Base-by-base conservation (phyloP, 1,140 invertebrate genomes). In the Lasioglossum baleicum region DNA sequence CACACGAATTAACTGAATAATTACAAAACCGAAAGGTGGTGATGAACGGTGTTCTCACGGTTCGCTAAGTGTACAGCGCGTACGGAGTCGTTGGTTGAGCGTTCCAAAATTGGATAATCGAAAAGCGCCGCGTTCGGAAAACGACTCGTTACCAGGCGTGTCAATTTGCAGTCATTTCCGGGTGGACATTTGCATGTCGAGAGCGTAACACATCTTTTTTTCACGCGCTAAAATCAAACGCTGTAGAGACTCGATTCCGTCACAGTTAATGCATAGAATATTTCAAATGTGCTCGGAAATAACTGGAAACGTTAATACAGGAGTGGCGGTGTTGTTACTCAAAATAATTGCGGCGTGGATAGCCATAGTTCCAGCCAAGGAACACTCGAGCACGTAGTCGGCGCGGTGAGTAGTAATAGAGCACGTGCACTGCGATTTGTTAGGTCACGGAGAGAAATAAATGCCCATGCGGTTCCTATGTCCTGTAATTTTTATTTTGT, bases 351-450 rank as follows among this genome's bases (percentile, higher is more conserved):
- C 20, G 10, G 40, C 17, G 44, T 15, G n/a, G 61, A 51, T 48
- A 26, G 64, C 20, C 20, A 22, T 17, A 20, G 22, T 42, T 75
- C n/a, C n/a, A 7, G 31, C 7, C n/a, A 66, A 42, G 72, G 53
- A 75, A 75, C 35, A 65, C 72, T 75, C 20, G 42, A 66, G 44
- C 53, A 17, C 48, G 31, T 75, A 44, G 10, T 75, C 66, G 26
- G 48, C 65, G 15, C 31, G 4, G n/a, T 15, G 20, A 44, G 67
- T n/a, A 42, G 17, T 58, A 70, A 60, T 7, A 31, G 51, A 20
- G 2, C 10, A 13, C 11, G 69, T 48, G 3, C 20, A 26, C 4
- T 0, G 26, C 26, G n/a, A 64, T 65, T 64, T 40, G 42, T 63
- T 73, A 15, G 26, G 5, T 0, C 35, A 35, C 35, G 5, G 35